A percentile compares a stretch with the other conserved stretches of the same genome.
Evolutionary conservation across 2,113 vertebrate genomes (phyloP).

Genomic region (Stegastes partitus): DNA sequence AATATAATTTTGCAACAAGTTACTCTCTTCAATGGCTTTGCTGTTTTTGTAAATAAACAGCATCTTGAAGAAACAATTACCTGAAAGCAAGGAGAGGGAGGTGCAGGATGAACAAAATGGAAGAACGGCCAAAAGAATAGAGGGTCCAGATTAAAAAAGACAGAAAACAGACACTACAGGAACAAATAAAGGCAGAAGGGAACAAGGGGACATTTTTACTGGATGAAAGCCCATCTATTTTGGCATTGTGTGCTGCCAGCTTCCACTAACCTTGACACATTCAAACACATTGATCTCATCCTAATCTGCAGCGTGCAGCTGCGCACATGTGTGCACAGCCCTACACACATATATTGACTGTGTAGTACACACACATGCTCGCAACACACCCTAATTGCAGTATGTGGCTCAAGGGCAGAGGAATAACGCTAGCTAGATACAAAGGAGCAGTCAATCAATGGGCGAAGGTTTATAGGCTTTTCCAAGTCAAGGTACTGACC

Average conservation of each 20-base stretch:
- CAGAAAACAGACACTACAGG: slow-evolving; percentile 32
- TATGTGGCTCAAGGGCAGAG: slow-evolving; percentile 73
- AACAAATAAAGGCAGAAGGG: slow-evolving; percentile 50
- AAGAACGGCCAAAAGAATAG: slow-evolving; percentile 12
- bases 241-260: slow-evolving; percentile 41
- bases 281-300: slow-evolving; percentile 75
- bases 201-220: slow-evolving; percentile 42
- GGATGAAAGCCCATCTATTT: slow-evolving; percentile 63
- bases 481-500: slow-evolving; percentile 73
- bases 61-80: slow-evolving; percentile 23
- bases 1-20: background rate
- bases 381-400: slow-evolving; percentile 52
- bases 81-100: background rate
- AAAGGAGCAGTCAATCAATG: slow-evolving; percentile 73
- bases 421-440: slow-evolving; percentile 64
- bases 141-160: slow-evolving; percentile 28
- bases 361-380: background rate
- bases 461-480: slow-evolving; percentile 72
- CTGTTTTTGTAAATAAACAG: background rate
- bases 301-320: slow-evolving; percentile 67
- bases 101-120: slow-evolving; percentile 12
- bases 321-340: slow-evolving; percentile 20
- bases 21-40: background rate
- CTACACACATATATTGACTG: slow-evolving; percentile 37
- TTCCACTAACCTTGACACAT: slow-evolving; percentile 74